Evolutionary conservation across 2,797 vertebrate genomes (phyloP).

Genomic region (Cryptoprocta ferox): DNA sequence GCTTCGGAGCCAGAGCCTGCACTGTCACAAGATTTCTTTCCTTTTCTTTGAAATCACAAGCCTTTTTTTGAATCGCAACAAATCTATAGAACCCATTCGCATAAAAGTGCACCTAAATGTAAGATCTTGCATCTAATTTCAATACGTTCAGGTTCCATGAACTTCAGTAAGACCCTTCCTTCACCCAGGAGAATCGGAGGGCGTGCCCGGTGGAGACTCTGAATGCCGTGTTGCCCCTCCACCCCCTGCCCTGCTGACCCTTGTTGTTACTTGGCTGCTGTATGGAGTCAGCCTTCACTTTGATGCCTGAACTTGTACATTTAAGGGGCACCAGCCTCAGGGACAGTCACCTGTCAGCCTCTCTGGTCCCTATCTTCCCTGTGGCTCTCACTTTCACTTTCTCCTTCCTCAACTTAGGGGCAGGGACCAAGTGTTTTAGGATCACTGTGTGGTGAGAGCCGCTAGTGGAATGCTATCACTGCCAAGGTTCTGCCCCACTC

Average conservation of each 20-base stretch:
- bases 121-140: not conserved
- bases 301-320: not conserved
- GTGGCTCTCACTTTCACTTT: not conserved
- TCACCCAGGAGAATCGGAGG: not conserved
- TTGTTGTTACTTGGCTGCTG: accelerated
- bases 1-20: not conserved
- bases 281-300: not conserved
- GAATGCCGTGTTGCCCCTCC: not conserved
- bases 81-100: too few species aligned
- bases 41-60: not conserved
- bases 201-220: too few species aligned
- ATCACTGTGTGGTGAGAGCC: accelerated
- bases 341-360: too few species aligned
- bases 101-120: not conserved
- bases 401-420: not conserved
- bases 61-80: not conserved
- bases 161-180: not conserved
- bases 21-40: not conserved
- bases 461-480: not conserved
- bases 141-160: accelerated
- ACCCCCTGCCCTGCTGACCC: not conserved
- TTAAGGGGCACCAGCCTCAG: not conserved
- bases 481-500: not conserved
- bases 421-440: not conserved
- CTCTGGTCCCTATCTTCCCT: not conserved